Percentiles rank a stretch among this genome's conserved stretches.
These are phyloP conservation scores for Caenorhabditis uteleia DNA, from an alignment of 2,888 invertebrate species.

Conservation along the genomic window DNA sequence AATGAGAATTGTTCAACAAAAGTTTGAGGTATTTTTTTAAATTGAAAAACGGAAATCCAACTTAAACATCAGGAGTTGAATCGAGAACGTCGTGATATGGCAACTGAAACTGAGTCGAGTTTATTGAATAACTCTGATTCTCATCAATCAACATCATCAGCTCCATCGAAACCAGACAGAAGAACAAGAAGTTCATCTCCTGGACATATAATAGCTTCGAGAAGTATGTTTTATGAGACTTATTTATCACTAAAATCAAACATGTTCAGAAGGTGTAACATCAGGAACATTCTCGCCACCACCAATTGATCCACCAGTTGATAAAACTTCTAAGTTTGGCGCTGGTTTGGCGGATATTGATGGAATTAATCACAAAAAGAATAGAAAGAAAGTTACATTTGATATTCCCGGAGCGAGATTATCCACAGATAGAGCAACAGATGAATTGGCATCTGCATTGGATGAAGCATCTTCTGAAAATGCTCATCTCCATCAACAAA, in stretches of 20 bases:
- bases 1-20: slow-evolving; percentile 61
- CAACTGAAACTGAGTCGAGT: slow-evolving; percentile 47
- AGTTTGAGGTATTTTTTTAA: slow-evolving; percentile 41
- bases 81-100: slow-evolving; percentile 37
- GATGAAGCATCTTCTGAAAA: slow-evolving; percentile 33
- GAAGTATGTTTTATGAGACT: slow-evolving; percentile 22
- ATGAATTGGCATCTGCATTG: slow-evolving; percentile 7
- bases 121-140: too few species aligned
- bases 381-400: slow-evolving; percentile 63
- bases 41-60: background rate
- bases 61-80: slow-evolving; percentile 42
- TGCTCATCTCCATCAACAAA: slow-evolving; percentile 19
- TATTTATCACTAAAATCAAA: background rate
- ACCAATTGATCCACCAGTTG: slow-evolving; percentile 35
- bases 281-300: slow-evolving; percentile 35
- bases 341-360: slow-evolving; percentile 36
- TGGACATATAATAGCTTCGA: slow-evolving; percentile 42
- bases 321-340: slow-evolving; percentile 39
- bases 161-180: slow-evolving; percentile 16
- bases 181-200: slow-evolving; percentile 41
- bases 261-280: slow-evolving; percentile 6
- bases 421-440: background rate
- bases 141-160: background rate
- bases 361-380: slow-evolving; percentile 28
- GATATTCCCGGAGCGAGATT: slow-evolving; percentile 45